Evolutionary conservation across 1,140 invertebrate species (phyloP).

Genomic region (Lordiphosa stackelbergi): DNA sequence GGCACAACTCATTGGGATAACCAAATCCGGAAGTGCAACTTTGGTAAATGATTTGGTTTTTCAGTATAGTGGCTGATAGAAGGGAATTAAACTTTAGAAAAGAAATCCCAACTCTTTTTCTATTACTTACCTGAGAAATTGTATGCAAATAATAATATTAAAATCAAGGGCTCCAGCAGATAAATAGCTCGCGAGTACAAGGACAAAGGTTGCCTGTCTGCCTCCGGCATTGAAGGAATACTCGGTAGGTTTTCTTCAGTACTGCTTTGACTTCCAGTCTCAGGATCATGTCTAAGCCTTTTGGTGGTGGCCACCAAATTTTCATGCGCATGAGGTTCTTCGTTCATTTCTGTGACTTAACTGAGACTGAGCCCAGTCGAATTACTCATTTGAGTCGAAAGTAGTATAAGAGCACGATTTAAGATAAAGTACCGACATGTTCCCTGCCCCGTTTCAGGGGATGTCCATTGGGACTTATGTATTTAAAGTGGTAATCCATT

Average conservation of each 20-base stretch:
- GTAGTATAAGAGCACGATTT: slow-evolving; percentile 12
- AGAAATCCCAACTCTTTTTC: too few species aligned
- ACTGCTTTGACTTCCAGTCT: slow-evolving; percentile 6
- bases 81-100: not conserved
- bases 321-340: slow-evolving; percentile 52
- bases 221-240: not conserved
- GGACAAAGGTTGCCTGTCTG: not conserved
- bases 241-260: slow-evolving; percentile 16
- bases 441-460: slow-evolving; percentile 27
- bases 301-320: slow-evolving; percentile 39
- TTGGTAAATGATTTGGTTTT: slow-evolving; percentile 79
- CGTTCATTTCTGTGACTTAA: slow-evolving; percentile 39
- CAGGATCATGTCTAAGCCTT: slow-evolving; percentile 4
- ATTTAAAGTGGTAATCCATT: slow-evolving; percentile 12
- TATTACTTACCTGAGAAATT: slow-evolving; percentile 74
- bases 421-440: slow-evolving; percentile 47
- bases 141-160: slow-evolving; percentile 65
- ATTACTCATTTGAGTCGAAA: slow-evolving; percentile 3
- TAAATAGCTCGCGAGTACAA: slow-evolving; percentile 25
- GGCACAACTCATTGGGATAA: slow-evolving; percentile 78
- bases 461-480: slow-evolving; percentile 20
- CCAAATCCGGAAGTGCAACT: slow-evolving; percentile 78
- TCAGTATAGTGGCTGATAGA: slow-evolving; percentile 78
- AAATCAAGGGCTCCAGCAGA: slow-evolving; percentile 60
- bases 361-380: slow-evolving; percentile 25